Evolutionary conservation across 1,140 invertebrate species (phyloP).

Genomic region (Mizuhopecten yessoensis): DNA sequence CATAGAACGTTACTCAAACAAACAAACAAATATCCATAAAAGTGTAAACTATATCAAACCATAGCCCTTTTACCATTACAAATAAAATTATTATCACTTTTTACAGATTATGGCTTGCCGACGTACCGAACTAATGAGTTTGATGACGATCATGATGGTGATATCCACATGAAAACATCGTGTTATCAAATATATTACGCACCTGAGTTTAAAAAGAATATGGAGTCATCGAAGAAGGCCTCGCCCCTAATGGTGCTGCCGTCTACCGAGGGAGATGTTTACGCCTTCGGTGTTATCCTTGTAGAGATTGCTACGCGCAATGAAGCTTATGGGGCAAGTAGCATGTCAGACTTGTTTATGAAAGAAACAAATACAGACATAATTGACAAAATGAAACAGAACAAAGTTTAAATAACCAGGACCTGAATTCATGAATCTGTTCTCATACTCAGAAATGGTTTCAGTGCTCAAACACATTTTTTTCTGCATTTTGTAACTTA

Average conservation of each 20-base stretch:
- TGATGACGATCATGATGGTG: slow-evolving; percentile 51
- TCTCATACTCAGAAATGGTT: too few species aligned
- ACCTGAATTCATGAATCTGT: neutral
- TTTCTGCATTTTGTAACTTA: too few species aligned
- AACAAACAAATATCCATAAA: too few species aligned
- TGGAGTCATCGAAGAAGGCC: slow-evolving; percentile 62
- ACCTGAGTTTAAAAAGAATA: slow-evolving; percentile 85
- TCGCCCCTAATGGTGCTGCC: slow-evolving; percentile 80
- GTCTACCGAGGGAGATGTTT: slow-evolving; percentile 92
- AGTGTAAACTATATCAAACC: too few species aligned
- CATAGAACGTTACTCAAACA: too few species aligned
- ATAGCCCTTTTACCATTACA: too few species aligned
- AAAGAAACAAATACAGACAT: too few species aligned
- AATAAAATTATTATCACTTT: too few species aligned
- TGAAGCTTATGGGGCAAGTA: slow-evolving; percentile 86
- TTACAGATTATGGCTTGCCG: slow-evolving; percentile 53
- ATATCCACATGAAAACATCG: slow-evolving; percentile 41
- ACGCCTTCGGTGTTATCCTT: slow-evolving; percentile 95
- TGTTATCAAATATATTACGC: slow-evolving; percentile 53
- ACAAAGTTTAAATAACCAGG: too few species aligned
- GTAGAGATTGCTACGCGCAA: slow-evolving; percentile 95
- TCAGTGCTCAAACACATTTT: too few species aligned
- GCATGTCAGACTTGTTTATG: too few species aligned
- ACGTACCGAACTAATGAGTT: slow-evolving; percentile 52
- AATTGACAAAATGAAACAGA: too few species aligned